Evolutionary conservation across 2,888 invertebrate species (phyloP).

Genomic region (Stenotaenia linearis): DNA sequence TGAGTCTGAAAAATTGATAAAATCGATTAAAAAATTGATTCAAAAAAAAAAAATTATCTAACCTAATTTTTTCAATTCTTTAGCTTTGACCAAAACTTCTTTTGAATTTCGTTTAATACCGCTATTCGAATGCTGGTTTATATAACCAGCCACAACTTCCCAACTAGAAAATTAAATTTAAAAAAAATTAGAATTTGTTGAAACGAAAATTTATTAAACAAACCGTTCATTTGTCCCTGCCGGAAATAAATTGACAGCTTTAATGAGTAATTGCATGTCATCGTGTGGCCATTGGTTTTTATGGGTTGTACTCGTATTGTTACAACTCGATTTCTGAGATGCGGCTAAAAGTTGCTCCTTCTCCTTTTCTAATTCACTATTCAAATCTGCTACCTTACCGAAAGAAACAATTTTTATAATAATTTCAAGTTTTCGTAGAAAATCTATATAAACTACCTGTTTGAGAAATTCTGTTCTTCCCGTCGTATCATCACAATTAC

Average conservation of each 20-base stretch:
- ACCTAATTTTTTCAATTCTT: conserved; percentile 76
- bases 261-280: conserved; percentile 83
- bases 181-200: conserved; percentile 33
- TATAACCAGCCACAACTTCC: conserved; percentile 93
- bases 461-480: conserved; percentile 59
- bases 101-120: conserved; percentile 68
- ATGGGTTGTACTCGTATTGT: conserved; percentile 30
- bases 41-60: conserved; percentile 28
- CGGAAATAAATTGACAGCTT: conserved; percentile 95
- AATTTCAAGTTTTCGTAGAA: too few species aligned
- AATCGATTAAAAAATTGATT: neutral
- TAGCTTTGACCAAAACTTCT: conserved; percentile 91
- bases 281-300: conserved; percentile 68
- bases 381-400: conserved; percentile 65
- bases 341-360: conserved; percentile 48
- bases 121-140: conserved; percentile 65
- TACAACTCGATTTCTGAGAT: conserved; percentile 35
- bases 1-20: conserved; percentile 36
- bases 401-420: too few species aligned
- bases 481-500: conserved; percentile 46
- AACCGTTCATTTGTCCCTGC: conserved; percentile 86
- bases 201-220: conserved; percentile 34
- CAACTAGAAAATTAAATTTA: conserved; percentile 50
- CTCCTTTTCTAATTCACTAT: conserved; percentile 71
- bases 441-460: too few species aligned